A percentile compares a stretch with the other conserved stretches of the same genome.
Evolutionary conservation across 2,113 vertebrate species (phyloP).

Genomic region (Octodon degus): DNA sequence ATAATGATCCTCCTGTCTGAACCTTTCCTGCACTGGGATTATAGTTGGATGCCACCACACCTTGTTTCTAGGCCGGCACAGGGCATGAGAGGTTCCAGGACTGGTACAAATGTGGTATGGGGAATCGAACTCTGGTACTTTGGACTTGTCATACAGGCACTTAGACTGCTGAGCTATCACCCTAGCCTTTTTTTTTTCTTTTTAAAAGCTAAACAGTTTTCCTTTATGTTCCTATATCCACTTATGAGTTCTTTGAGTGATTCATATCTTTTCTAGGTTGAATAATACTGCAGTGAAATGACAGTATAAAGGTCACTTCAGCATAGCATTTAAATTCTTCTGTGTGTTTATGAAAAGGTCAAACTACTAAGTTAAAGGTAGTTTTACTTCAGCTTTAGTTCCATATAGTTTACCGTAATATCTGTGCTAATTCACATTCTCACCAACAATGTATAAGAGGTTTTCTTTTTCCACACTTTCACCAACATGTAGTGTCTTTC

Average conservation of each 20-base stretch:
- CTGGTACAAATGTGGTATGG: too few relatives aligned
- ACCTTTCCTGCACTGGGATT: too few relatives aligned
- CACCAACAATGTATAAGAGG: background rate
- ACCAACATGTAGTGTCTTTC: background rate
- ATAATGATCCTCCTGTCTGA: too few relatives aligned
- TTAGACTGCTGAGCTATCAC: too few relatives aligned
- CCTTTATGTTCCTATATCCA: too few relatives aligned
- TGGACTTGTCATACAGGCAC: too few relatives aligned
- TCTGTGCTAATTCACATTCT: background rate
- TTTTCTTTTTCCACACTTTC: background rate
- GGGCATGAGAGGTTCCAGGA: too few relatives aligned
- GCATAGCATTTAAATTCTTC: background rate
- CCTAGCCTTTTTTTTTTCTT: background rate
- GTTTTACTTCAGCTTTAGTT: background rate
- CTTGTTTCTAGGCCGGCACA: too few relatives aligned
- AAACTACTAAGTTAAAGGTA: background rate
- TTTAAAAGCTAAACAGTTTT: background rate
- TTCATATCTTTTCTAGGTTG: background rate
- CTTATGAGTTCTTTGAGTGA: too few relatives aligned
- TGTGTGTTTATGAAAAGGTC: background rate
- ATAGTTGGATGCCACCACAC: too few relatives aligned
- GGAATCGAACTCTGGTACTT: too few relatives aligned
- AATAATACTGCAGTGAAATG: background rate
- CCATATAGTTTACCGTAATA: background rate
- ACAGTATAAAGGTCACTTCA: background rate